Base-by-base conservation (phyloP, 2,797 vertebrate species). In the Pangasius larnaudii region DNA sequence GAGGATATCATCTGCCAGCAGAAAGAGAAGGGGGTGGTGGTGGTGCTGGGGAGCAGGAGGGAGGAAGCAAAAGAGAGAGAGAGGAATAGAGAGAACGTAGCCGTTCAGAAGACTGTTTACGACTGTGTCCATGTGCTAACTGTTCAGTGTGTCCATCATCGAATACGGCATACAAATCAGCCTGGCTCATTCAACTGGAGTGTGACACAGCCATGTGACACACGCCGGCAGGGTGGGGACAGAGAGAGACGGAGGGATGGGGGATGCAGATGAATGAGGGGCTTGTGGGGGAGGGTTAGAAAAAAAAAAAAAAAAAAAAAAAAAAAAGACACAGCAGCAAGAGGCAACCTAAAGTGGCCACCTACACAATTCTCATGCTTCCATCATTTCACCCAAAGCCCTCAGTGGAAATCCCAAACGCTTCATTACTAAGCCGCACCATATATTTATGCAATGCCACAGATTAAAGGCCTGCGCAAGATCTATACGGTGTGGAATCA, bases 361-460 rank as follows among this genome's bases (percentile, higher is more conserved):
- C 90, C 92, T 91, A 89, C 90, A 91, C 88, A 78, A 88, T 93
- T 92, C 88, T 88, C 91, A 92, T 85, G 88, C 84, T 91, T 91
- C n/a, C 19, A 9, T 85, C 24, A 11, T 75, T 85, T 74, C 53
- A 36, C 80, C 84, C 84, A 87, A 77, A 74, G 85, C 7, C 39
- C 72, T 27, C 8, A 16, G 27, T 72, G 19, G n/a, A 88, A 89
- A 61, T 56, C 8, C 49, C 18, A 11, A 87, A 84, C 22, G 24
- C 51, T 74, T 33, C 16, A 86, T 58, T 67, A 67, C 10, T 33
- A 4, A 77, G 36, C 63, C 8, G 1, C 22, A 81, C 53, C 63
- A 56, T n/a, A 22, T 39, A 74, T 51, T 87, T 85, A 53, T 56
- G 71, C 61, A 19, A 39, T 39, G 2, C n/a, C 74, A 51, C 72